A percentile compares a stretch with the other conserved stretches of the same genome.
These are phyloP conservation scores for Sebastes itinus DNA, from an alignment of 2,797 vertebrate genomes.

Conservation along the genomic window DNA sequence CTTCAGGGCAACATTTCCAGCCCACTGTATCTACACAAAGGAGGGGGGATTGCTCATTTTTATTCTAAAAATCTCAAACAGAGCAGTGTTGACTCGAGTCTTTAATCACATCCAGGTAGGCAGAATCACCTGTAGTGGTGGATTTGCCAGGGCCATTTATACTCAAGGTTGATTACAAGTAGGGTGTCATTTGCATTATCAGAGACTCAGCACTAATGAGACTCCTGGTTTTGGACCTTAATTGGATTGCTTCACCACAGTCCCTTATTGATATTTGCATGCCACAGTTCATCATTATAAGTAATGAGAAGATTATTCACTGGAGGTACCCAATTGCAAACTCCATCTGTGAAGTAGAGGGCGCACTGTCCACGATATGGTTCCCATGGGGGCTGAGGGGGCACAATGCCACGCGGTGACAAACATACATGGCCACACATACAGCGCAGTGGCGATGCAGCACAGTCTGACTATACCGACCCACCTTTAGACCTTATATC, in stretches of 20 bases:
- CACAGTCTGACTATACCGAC: conserved; percentile 1
- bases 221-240: conserved; percentile 82
- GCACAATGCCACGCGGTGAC: conserved; percentile 34
- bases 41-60: conserved; percentile 9
- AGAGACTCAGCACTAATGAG: conserved; percentile 85
- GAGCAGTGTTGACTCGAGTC: conserved; percentile 37
- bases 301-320: conserved; percentile 87
- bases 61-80: conserved; percentile 47
- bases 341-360: conserved; percentile 77
- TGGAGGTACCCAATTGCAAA: conserved; percentile 78
- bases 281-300: conserved; percentile 87
- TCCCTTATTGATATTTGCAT: conserved; percentile 87
- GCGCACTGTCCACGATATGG: conserved; percentile 51
- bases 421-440: conserved; percentile 26
- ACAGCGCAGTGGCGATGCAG: not conserved
- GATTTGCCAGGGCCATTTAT: conserved; percentile 75
- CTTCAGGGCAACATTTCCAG: not conserved
- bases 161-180: conserved; percentile 81
- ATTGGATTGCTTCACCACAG: conserved; percentile 85
- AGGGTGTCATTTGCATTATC: conserved; percentile 84
- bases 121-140: conserved; percentile 72
- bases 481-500: conserved; percentile 26
- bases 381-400: conserved; percentile 46
- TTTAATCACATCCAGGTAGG: conserved; percentile 68
- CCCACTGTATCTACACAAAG: conserved; percentile 1